Base-by-base conservation (phyloP, 2,113 vertebrate genomes). In the Diadophis punctatus region DNA sequence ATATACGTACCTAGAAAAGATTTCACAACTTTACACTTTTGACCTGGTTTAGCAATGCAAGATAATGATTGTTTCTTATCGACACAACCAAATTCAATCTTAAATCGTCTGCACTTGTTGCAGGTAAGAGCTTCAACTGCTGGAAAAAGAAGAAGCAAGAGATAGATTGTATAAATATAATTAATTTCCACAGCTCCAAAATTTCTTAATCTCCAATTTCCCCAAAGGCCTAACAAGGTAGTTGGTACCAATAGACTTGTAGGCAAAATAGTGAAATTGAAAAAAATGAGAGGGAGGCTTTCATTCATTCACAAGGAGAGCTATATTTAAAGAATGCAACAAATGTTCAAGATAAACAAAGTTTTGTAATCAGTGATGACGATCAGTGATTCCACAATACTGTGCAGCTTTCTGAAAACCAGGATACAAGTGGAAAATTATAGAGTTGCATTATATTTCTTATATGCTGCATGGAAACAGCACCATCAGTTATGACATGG, bases 1-100 rank as follows among this genome's bases (percentile, higher is more conserved):
- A 63, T 10, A 63, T 68, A 68, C 4, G 14, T 68, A 68, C 60
- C 60, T 68, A 68, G 60, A 68, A 68, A 68, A 14, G 60, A n/a
- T 63, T n/a, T 63, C 11, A 63, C 60, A 63, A n/a, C 4, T 63
- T 63, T 63, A 63, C 60, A 63, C 30, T 63, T 63, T 63, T 63
- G 60, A 14, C 10, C 30, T n/a, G 3, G 60, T n/a, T n/a, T 5
- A 63, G 60, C 27, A n/a, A 3, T 63, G 30, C 60, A 63, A 63
- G 27, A 0, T 2, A 3, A 12, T 63, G 11, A n/a, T n/a, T 0
- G 11, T n/a, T 63, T n/a, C 27, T 6, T 14, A 6, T 11, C 4
- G 11, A 30, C 60, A 63, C 60, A 63, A 63, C 11, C 60, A 63
- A n/a, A 63, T n/a, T 3, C 60, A 4, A 63, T 5, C 11, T 63